Evolutionary conservation across 1,140 invertebrate species (phyloP), one percentile per base, ranked within the genome.

Genomic region (Adoxophyes honmai): DNA sequence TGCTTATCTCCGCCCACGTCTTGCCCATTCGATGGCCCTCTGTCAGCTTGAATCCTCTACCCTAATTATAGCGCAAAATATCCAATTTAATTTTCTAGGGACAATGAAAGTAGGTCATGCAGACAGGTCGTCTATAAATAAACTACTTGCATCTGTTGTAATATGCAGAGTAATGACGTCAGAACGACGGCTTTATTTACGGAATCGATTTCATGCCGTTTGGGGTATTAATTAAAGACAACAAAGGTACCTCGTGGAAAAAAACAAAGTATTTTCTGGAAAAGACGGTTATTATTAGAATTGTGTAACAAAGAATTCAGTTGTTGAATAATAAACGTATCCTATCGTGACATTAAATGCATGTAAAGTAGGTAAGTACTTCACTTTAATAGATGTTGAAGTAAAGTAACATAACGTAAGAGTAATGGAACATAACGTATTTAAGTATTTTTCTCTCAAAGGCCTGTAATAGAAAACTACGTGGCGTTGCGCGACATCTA

Each of bases 131-230:
- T 18, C 42, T 18, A 48, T 48, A 21, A 48, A 48, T 48, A 48
- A 18, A 48, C 42, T 13, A 48, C 42, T 48, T 48, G 42, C 42
- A 48, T 48, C 42, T 33, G 5, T 18, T 11, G 42, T 48, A 48
- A 21, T 48, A 48, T 48, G 15, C 42, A 48, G 42, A 48, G 16
- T 48, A 48, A 48, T 48, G 42, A 48, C 42, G 42, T 48, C 42
- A 48, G 42, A 48, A 18, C 5, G 42, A 33, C n/a, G 28, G 3
- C 21, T 48, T 21, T 48, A 48, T 48, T 48, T 48, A 13, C 42
- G 18, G 42, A 48, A 48, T 28, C 16, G n/a, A 10, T 1, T 48
- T 48, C 5, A 13, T 44, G 16, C 21, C 21, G 39, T 44, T 44
- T 28, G 21, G 21, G 21, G n/a, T n/a, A n/a, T n/a, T n/a, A n/a